phyloP scores from a whole-genome alignment of 2,113 vertebrate genomes.

The Apodemus sylvaticus region DNA sequence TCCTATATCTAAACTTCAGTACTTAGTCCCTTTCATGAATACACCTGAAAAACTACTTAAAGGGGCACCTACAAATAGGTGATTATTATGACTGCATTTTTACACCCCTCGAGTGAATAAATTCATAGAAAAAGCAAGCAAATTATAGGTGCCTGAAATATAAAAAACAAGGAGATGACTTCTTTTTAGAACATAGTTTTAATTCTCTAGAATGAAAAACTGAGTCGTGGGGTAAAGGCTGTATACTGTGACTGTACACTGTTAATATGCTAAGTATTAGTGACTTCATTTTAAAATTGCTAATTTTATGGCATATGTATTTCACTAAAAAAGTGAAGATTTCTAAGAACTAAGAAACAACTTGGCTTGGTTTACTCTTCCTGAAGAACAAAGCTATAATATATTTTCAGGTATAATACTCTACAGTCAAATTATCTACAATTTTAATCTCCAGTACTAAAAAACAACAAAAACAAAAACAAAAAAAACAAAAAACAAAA shows the following conservation, averaged over 20 bases:
- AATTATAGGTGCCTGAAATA: not conserved
- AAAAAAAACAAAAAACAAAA: too few relatives aligned
- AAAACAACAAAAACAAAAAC: not conserved
- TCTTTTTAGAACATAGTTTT: not conserved
- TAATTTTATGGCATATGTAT: slow-evolving; percentile 31
- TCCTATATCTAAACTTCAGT: not conserved
- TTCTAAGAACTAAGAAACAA: not conserved
- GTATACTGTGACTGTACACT: not conserved
- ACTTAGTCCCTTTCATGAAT: not conserved
- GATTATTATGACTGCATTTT: not conserved
- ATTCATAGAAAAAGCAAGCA: not conserved
- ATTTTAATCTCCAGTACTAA: not conserved
- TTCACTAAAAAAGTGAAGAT: not conserved
- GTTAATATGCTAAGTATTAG: not conserved
- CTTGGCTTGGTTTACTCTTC: not conserved
- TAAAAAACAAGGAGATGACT: slow-evolving; percentile 14
- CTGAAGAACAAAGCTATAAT: not conserved
- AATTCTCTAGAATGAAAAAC: not conserved
- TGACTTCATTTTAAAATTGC: not conserved
- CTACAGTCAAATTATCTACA: not conserved
- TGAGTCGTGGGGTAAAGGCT: not conserved
- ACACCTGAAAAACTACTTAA: not conserved
- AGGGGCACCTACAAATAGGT: not conserved
- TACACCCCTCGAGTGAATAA: not conserved
- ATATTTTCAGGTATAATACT: not conserved